Evolutionary conservation across 1,140 invertebrate genomes (phyloP), one percentile per base, ranked within the genome.

Genomic region (Trachymyrmex septentrionalis): DNA sequence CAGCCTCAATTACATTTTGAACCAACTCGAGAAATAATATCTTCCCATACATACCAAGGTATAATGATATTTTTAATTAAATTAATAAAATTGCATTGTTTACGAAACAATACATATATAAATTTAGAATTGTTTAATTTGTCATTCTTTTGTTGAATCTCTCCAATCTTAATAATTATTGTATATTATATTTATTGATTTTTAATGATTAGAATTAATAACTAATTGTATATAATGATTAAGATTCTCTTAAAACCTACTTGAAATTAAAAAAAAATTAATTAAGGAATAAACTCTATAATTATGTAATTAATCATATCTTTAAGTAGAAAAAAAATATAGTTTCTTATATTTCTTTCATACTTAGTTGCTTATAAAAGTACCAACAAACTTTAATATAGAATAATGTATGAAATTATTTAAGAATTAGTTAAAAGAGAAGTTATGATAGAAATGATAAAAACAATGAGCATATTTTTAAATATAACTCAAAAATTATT

Each of bases 41-140:
- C 9, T n/a, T 19, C 71, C 12, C 24, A 0, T 57, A 16, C 10
- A 3, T 64, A 50, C 24, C 53, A 67, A 80, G n/a, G 59, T 57
- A 88, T 16, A 10, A 50, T 63, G n/a, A 27, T 57, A 1, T 21
- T 78, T 61, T n/a, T 16, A 50, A n/a, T 34, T 50, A 34, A 66
- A 78, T 64, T 9, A 53, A 73, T 12, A 75, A 75, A 34, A 16
- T 75, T 50, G 16, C 19, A n/a, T 4, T 73, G 0, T 75, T 38
- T 34, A 34, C 7, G 1, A 57, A 21, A n/a, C 2, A 75, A 34
- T 75, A 38, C 34, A 7, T 34, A 64, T n/a, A 16, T 1, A 66
- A 64, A 30, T 66, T 66, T n/a, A 66, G 16, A 34, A n/a, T 34
- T 10, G 19, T 63, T 66, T 34, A 19, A 27, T 34, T 2, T 57